Evolutionary conservation across 1,140 invertebrate species (phyloP).

Genomic region (Trialeurodes vaporariorum): DNA sequence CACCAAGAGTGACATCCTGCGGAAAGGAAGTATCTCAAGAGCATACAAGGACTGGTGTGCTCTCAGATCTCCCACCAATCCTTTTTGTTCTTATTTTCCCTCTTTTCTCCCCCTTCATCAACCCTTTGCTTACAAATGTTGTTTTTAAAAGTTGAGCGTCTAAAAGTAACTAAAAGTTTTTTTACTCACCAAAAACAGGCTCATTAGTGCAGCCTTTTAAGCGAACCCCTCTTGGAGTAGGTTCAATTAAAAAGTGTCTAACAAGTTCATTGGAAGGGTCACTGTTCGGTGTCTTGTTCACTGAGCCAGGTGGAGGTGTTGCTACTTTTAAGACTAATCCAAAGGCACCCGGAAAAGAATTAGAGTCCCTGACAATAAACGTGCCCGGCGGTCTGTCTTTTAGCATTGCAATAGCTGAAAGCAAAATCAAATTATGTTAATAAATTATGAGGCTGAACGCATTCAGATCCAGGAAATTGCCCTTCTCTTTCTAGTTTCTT

Average conservation of each 20-base stretch:
- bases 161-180: too few relatives aligned
- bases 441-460: too few relatives aligned
- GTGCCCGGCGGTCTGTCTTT: slow-evolving; percentile 80
- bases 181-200: slow-evolving; percentile 75
- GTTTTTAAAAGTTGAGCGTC: too few relatives aligned
- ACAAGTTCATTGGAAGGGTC: slow-evolving; percentile 75
- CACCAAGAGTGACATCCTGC: too few relatives aligned
- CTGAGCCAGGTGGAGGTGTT: slow-evolving; percentile 51
- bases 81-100: too few relatives aligned
- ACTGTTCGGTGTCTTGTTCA: slow-evolving; percentile 34
- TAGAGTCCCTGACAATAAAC: slow-evolving; percentile 89
- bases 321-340: slow-evolving; percentile 91
- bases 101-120: too few relatives aligned
- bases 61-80: too few relatives aligned
- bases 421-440: not conserved
- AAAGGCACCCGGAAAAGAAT: slow-evolving; percentile 93
- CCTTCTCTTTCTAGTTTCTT: too few relatives aligned
- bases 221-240: slow-evolving; percentile 84
- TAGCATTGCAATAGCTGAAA: slow-evolving; percentile 74
- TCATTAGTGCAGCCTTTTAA: slow-evolving; percentile 94
- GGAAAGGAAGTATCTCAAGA: too few relatives aligned
- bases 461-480: not conserved
- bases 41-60: too few relatives aligned
- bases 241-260: slow-evolving; percentile 94
- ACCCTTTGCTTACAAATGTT: too few relatives aligned